A percentile compares a stretch with the other conserved stretches of the same genome.
Conservation (phyloP, 2,797 vertebrate genomes). For the Rhabdophis nuchalis region DNA sequence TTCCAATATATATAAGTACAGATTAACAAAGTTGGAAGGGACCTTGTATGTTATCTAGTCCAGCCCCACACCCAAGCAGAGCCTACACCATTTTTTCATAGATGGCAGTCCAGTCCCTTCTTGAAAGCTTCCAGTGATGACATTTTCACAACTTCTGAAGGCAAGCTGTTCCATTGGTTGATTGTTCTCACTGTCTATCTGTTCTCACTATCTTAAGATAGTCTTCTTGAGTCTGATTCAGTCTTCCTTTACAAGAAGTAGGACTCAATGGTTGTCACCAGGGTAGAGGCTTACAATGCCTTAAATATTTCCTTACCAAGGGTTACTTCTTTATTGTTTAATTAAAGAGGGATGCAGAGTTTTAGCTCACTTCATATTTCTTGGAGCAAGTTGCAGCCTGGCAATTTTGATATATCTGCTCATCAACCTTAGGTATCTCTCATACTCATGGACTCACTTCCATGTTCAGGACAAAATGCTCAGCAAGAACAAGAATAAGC, state of each 20-base stretch:
- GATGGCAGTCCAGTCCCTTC: too few relatives aligned
- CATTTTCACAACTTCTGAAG: too few relatives aligned
- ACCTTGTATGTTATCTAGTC: too few relatives aligned
- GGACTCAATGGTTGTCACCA: too few relatives aligned
- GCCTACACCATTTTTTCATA: too few relatives aligned
- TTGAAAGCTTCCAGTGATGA: too few relatives aligned
- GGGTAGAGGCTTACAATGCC: not conserved
- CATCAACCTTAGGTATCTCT: not conserved
- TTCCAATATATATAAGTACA: not conserved
- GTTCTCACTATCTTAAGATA: too few relatives aligned
- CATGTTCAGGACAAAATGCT: not conserved
- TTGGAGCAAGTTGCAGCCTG: not conserved
- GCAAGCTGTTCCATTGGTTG: too few relatives aligned
- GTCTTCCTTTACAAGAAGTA: not conserved
- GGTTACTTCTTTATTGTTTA: not conserved
- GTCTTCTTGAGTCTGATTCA: not conserved
- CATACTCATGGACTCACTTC: not conserved
- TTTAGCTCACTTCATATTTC: not conserved
- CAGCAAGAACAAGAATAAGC: not conserved
- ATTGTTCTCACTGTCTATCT: too few relatives aligned
- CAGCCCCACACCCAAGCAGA: too few relatives aligned
- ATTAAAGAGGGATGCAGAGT: not conserved
- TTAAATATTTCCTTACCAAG: not conserved
- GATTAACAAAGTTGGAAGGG: too few relatives aligned
- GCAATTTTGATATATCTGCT: not conserved